Percentiles rank a stretch among this genome's conserved stretches.
Conservation (phyloP, 2,888 invertebrate genomes). For the Rhamnusium bicolor region DNA sequence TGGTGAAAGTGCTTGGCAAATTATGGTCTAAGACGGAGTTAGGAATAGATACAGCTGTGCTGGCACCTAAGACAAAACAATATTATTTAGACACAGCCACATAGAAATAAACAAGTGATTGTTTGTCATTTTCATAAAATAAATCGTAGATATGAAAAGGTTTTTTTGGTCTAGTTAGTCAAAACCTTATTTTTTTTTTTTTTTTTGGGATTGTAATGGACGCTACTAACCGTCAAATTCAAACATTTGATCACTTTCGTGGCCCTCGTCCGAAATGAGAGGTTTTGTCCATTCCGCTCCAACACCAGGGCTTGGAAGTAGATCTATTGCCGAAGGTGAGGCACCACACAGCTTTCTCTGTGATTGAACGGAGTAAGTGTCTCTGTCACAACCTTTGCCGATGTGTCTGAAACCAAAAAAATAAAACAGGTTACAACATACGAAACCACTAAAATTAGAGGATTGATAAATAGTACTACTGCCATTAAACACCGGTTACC, state of each 20-base stretch:
- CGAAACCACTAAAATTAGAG: background rate
- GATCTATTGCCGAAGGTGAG: slow-evolving; percentile 86
- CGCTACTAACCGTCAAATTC: slow-evolving; percentile 88
- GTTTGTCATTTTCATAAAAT: too few relatives aligned
- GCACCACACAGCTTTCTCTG: slow-evolving; percentile 91
- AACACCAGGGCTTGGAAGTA: slow-evolving; percentile 85
- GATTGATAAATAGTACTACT: background rate
- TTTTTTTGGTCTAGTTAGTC: too few relatives aligned
- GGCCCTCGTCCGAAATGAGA: slow-evolving; percentile 86
- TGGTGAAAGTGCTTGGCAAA: slow-evolving; percentile 87
- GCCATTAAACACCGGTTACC: too few relatives aligned
- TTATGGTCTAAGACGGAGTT: slow-evolving; percentile 83
- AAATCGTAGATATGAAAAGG: too few relatives aligned
- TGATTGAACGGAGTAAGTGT: slow-evolving; percentile 90
- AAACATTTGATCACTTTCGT: slow-evolving; percentile 92
- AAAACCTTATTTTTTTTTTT: too few relatives aligned
- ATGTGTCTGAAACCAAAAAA: slow-evolving; percentile 79
- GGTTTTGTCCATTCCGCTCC: slow-evolving; percentile 88
- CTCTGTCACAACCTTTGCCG: slow-evolving; percentile 96
- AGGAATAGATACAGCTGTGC: slow-evolving; percentile 90
- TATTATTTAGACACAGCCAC: background rate
- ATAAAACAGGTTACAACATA: background rate
- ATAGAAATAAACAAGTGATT: too few relatives aligned
- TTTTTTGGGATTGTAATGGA: too few relatives aligned
- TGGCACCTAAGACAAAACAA: slow-evolving; percentile 67